Percentiles rank a stretch among this genome's conserved stretches.
Conservation (phyloP, 2,888 invertebrate species). For the Amphipyra berbera region DNA sequence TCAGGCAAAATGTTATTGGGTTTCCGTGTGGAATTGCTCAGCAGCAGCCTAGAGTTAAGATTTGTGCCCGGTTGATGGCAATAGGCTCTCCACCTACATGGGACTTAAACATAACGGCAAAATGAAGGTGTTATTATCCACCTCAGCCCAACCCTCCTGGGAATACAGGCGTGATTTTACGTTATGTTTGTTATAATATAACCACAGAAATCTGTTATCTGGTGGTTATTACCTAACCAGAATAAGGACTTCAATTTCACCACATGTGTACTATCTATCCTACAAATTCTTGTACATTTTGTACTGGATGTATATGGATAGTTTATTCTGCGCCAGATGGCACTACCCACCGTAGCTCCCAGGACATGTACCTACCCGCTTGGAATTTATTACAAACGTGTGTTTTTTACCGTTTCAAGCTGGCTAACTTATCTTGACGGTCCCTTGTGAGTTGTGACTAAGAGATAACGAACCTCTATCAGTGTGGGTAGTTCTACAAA, state of each 20-base stretch:
- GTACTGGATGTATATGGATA: slow-evolving; percentile 33
- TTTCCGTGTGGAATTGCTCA: too few relatives aligned
- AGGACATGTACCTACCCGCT: slow-evolving; percentile 34
- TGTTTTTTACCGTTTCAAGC: slow-evolving; percentile 49
- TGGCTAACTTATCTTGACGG: slow-evolving; percentile 37
- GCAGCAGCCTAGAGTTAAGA: too few relatives aligned
- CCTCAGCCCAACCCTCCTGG: too few relatives aligned
- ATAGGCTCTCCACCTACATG: too few relatives aligned
- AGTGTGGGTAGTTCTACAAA: slow-evolving; percentile 29
- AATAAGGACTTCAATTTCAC: slow-evolving; percentile 8
- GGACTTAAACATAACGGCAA: too few relatives aligned
- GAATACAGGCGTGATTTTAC: too few relatives aligned
- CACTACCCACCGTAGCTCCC: slow-evolving; percentile 17
- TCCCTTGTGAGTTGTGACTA: slow-evolving; percentile 30
- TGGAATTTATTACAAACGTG: slow-evolving; percentile 51
- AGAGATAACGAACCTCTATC: slow-evolving; percentile 32
- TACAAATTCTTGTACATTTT: slow-evolving; percentile 50
- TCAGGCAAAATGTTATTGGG: too few relatives aligned
- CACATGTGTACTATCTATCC: slow-evolving; percentile 26
- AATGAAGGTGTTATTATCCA: too few relatives aligned
- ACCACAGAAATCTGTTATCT: too few relatives aligned
- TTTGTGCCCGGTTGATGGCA: too few relatives aligned
- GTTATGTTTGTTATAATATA: too few relatives aligned
- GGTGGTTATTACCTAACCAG: too few relatives aligned
- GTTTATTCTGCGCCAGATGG: slow-evolving; percentile 51